A percentile compares a stretch with the other conserved stretches of the same genome.
Conservation (phyloP, 92 coral and sea anemone species). For the Metridium senile region DNA sequence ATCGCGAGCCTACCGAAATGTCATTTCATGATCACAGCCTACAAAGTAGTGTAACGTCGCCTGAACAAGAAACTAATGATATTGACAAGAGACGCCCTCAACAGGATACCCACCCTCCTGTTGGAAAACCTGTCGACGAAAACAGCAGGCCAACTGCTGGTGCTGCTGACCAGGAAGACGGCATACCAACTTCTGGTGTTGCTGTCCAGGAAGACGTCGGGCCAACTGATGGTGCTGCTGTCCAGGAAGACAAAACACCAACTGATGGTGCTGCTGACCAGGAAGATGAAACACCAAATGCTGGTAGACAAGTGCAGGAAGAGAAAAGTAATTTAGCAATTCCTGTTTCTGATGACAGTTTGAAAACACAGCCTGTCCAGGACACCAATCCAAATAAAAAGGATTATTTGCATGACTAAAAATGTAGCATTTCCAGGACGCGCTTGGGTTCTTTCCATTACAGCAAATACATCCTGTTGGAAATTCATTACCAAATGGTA, state of each 20-base stretch:
- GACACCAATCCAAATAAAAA: neutral
- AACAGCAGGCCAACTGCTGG: neutral
- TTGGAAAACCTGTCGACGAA: constrained; percentile 1
- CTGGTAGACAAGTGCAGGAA: too few species aligned
- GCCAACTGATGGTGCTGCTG: too few species aligned
- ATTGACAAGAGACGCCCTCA: constrained; percentile 14
- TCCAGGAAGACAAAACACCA: too few species aligned
- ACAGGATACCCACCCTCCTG: constrained; percentile 18
- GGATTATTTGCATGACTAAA: neutral
- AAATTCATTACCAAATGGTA: too few species aligned
- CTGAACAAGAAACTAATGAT: neutral
- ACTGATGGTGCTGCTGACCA: too few species aligned
- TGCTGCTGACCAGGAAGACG: neutral
- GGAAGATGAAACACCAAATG: too few species aligned
- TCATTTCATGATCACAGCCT: neutral
- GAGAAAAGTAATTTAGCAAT: too few species aligned
- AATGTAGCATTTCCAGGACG: too few species aligned
- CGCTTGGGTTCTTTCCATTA: too few species aligned
- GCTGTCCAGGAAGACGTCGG: too few species aligned
- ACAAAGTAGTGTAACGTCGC: neutral
- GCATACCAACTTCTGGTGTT: neutral
- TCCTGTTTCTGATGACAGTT: too few species aligned
- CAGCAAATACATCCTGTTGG: too few species aligned
- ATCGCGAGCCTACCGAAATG: neutral
- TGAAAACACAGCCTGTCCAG: neutral